Base-by-base conservation (phyloP, 1,140 invertebrate species). In the Zaprionus lachaisei region DNA sequence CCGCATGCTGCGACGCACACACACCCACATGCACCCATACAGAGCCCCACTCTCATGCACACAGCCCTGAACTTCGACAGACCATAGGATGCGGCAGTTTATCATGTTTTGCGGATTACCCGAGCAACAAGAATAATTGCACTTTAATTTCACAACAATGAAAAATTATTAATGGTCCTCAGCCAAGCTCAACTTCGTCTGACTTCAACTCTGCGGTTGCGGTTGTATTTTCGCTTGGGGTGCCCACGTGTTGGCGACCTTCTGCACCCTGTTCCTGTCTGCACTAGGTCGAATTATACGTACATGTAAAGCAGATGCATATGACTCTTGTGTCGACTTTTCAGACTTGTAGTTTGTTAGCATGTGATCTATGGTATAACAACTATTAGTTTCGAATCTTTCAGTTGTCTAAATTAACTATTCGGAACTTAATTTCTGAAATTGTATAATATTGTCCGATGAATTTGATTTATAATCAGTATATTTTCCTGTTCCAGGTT, bases 401-500 rank as follows among this genome's bases (percentile, higher is more conserved):
- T 7, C 7, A 28, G 28, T 31, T 31, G 6, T 2, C 3, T 34
- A 34, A 31, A 31, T 31, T 9, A 31, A 34, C 31, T 7, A 11
- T 41, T 41, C 2, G 15, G 5, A 41, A 41, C 15, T 7, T 2
- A 41, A 41, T 7, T 7, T n/a, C 2, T 41, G 6, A 41, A n/a
- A n/a, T n/a, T 41, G 5, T 41, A 15, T 5, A 7, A 6, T n/a
- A 41, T 6, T 41, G 0, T n/a, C 9, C 31, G 0, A 11, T n/a
- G 2, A 41, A 41, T n/a, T 41, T 7, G 15, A 41, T n/a, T n/a
- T n/a, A 41, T 41, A n/a, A 41, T 41, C 5, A n/a, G 17, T 12
- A 22, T 17, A 34, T 26, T 26, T 28, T 31, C 41, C 1, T 56
- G 69, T 26, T 34, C 31, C 41, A 93, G 74, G 97, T 99, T 1